Conservation (phyloP, 2,888 invertebrate species). For the Archips crataeganus region DNA sequence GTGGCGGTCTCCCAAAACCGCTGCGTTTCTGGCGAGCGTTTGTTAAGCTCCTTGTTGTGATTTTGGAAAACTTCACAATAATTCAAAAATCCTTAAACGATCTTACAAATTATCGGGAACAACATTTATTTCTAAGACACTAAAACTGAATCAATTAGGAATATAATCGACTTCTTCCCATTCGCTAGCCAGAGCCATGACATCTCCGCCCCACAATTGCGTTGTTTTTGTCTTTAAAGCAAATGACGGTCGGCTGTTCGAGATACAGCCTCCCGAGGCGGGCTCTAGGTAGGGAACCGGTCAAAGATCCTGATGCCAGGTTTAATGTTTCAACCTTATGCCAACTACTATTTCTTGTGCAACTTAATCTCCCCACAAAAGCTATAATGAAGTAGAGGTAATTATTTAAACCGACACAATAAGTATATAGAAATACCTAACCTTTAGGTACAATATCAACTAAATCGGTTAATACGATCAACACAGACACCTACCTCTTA, state of each 20-base stretch:
- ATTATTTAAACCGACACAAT: conserved; percentile 83
- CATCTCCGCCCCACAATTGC: neutral
- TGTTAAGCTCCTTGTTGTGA: conserved; percentile 44
- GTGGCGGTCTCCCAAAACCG: conserved; percentile 67
- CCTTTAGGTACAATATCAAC: conserved; percentile 79
- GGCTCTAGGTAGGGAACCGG: conserved; percentile 31
- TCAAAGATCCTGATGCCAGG: conserved; percentile 52
- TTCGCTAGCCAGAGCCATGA: conserved; percentile 13
- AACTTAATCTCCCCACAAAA: conserved; percentile 81
- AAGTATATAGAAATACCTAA: conserved; percentile 84
- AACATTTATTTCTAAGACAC: conserved; percentile 81
- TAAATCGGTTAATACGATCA: conserved; percentile 82
- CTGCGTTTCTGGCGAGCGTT: conserved; percentile 43
- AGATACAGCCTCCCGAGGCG: neutral
- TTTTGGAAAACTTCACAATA: conserved; percentile 64
- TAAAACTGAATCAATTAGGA: conserved; percentile 61
- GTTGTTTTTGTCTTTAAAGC: neutral
- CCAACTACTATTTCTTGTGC: conserved; percentile 82
- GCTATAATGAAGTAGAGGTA: conserved; percentile 81
- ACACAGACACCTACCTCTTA: conserved; percentile 83
- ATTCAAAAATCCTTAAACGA: conserved; percentile 64
- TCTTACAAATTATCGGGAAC: conserved; percentile 83
- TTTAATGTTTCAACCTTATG: conserved; percentile 66
- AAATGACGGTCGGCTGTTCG: neutral
- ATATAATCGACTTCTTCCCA: conserved; percentile 30